Base-by-base conservation (phyloP, 2,888 invertebrate genomes). In the Aphrophora alni region DNA sequence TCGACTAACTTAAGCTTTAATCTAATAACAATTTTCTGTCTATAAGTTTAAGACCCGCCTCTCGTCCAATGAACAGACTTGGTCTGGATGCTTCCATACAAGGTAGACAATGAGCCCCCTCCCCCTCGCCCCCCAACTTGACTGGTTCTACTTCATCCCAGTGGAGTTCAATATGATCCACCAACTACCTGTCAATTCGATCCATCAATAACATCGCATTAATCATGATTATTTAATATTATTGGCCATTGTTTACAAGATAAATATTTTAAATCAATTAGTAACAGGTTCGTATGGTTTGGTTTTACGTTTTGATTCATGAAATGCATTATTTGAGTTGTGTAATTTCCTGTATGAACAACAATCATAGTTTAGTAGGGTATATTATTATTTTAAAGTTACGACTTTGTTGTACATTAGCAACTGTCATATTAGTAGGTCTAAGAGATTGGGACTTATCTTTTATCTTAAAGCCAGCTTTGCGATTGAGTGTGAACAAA, bases 21-120 rank as follows among this genome's bases (percentile, higher is more conserved):
- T 59, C 59, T 59, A 59, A 59, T 59, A 59, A 59, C 21, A 59
- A 59, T 59, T 59, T 59, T 21, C 59, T 59, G 21, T 21, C 59
- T 33, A 33, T 33, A 33, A 33, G 33, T 33, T 44, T 59, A 59
- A 26, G 75, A 21, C 51, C 78, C 78, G 38, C 44, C 75, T 68
- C 77, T 51, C 74, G 71, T 75, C 83, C 83, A 83, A 83, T 80
- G 72, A 69, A 21, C 76, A 73, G 74, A 74, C 75, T 38, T 33
- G 75, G 59, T 21, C 81, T 71, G 68, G 59, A 75, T 75, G 78
- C 77, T 83, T 44, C 82, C 82, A 78, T 83, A 83, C 79, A 82
- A 82, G 83, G 82, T 71, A 80, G 81, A 83, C 83, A 83, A 83
- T 83, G 82, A 77, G 74, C 82, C 78, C 80, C 80, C 71, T 76